phyloP scores from a whole-genome alignment of 2,888 invertebrate species.

The Drosophila nigritarsus region DNA sequence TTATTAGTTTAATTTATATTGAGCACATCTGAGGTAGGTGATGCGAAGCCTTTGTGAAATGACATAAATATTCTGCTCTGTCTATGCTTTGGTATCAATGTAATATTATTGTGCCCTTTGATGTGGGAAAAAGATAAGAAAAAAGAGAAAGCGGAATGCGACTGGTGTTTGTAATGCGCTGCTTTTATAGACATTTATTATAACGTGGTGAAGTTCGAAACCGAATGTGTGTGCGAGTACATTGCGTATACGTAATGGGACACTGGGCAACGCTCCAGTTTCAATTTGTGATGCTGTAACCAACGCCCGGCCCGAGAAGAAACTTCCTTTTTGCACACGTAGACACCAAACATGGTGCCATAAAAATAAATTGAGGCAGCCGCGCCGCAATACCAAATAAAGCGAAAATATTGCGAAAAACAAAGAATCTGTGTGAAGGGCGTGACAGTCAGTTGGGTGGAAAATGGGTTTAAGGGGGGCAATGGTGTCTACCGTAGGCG shows the following conservation, averaged over 20 bases:
- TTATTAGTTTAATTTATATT: not conserved
- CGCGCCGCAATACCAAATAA: slow-evolving; percentile 38
- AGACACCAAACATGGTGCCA: slow-evolving; percentile 68
- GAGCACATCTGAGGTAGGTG: not conserved
- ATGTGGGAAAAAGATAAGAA: not conserved
- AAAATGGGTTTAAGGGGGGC: not conserved
- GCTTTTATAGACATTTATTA: slow-evolving; percentile 24
- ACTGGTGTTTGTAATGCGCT: not conserved
- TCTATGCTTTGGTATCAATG: not conserved
- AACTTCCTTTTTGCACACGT: slow-evolving; percentile 48
- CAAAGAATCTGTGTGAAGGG: slow-evolving; percentile 14
- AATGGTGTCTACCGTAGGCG: slow-evolving; percentile 5
- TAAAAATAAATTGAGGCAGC: slow-evolving; percentile 75
- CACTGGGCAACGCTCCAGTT: slow-evolving; percentile 63
- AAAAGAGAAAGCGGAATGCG: slow-evolving; percentile 1
- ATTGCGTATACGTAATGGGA: slow-evolving; percentile 65
- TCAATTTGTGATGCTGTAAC: slow-evolving; percentile 67
- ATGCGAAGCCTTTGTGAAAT: not conserved
- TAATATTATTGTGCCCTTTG: slow-evolving; percentile 17
- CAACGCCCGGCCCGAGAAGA: slow-evolving; percentile 44
- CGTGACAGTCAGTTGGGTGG: slow-evolving; percentile 3
- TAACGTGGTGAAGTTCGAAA: slow-evolving; percentile 17
- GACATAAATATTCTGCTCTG: not conserved
- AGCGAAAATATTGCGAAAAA: slow-evolving; percentile 22
- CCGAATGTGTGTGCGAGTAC: slow-evolving; percentile 14